phyloP scores from a whole-genome alignment of 2,797 vertebrate species.

The Sparidentex hasta region DNA sequence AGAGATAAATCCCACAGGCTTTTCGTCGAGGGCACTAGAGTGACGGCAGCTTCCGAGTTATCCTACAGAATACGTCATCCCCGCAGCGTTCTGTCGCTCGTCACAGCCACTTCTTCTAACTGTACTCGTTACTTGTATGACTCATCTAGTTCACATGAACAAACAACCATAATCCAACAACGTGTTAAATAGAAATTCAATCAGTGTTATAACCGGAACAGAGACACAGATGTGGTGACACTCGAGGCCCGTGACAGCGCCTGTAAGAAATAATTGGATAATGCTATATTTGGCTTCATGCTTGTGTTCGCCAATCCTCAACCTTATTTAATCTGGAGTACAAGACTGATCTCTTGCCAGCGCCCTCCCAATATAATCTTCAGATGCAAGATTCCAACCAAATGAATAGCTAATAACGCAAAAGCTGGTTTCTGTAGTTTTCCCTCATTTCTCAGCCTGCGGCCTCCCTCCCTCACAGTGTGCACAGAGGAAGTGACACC shows the following conservation, averaged over 20 bases:
- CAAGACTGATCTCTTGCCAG: slow-evolving; percentile 35
- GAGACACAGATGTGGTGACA: slow-evolving; percentile 34
- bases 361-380: slow-evolving; percentile 39
- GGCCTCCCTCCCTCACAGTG: slow-evolving; percentile 20
- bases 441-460: slow-evolving; percentile 36
- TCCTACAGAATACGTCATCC: no score
- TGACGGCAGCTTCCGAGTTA: no score
- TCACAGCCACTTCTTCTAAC: slow-evolving; percentile 2
- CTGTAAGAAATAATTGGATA: slow-evolving; percentile 59
- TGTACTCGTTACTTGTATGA: slow-evolving; percentile 27
- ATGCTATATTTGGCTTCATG: slow-evolving; percentile 52
- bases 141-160: slow-evolving; percentile 45
- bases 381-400: slow-evolving; percentile 32
- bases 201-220: slow-evolving; percentile 31
- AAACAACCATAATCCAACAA: slow-evolving; percentile 18
- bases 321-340: slow-evolving; percentile 39
- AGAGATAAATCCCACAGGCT: no score
- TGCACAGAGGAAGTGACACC: slow-evolving; percentile 67
- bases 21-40: no score
- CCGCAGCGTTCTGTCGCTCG: background rate
- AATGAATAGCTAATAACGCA: slow-evolving; percentile 39
- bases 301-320: slow-evolving; percentile 31
- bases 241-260: slow-evolving; percentile 9
- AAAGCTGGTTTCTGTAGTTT: slow-evolving; percentile 22
- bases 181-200: slow-evolving; percentile 32